These are phyloP conservation scores for Thumatha senex DNA, from an alignment of 2,888 invertebrate genomes.

Conservation along the genomic window DNA sequence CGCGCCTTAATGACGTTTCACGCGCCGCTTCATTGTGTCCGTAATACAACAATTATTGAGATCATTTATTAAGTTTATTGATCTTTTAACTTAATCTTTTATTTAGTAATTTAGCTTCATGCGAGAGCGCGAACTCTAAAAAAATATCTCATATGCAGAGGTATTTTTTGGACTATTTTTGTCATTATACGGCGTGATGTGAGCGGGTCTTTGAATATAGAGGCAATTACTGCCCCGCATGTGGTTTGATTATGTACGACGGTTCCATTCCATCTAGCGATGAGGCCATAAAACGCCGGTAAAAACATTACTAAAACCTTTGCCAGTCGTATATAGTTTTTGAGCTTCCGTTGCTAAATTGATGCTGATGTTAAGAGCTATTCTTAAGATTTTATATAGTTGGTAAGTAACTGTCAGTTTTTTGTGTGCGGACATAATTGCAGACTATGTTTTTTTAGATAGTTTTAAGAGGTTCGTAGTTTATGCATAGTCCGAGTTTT, in stretches of 20 bases:
- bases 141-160: slow-evolving; percentile 81
- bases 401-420: slow-evolving; percentile 28
- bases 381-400: slow-evolving; percentile 61
- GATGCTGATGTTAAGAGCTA: slow-evolving; percentile 67
- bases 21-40: slow-evolving; percentile 82
- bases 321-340: slow-evolving; percentile 66
- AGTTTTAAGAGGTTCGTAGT: slow-evolving; percentile 38
- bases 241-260: slow-evolving; percentile 81
- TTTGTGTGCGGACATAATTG: slow-evolving; percentile 39
- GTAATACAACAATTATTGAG: slow-evolving; percentile 84
- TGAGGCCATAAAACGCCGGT: slow-evolving; percentile 67
- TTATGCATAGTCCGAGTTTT: slow-evolving; percentile 38
- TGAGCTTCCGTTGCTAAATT: slow-evolving; percentile 81
- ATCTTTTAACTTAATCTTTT: slow-evolving; percentile 84
- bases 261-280: slow-evolving; percentile 75
- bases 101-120: slow-evolving; percentile 82
- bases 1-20: slow-evolving; percentile 82
- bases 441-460: slow-evolving; percentile 43
- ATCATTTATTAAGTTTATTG: slow-evolving; percentile 84
- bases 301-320: slow-evolving; percentile 76
- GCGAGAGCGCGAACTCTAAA: slow-evolving; percentile 79
- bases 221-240: slow-evolving; percentile 83
- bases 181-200: slow-evolving; percentile 83
- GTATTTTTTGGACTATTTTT: slow-evolving; percentile 82
- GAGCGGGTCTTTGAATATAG: slow-evolving; percentile 81